Evolutionary conservation across 2,797 vertebrate species (phyloP).

Genomic region (Streptopelia turtur): DNA sequence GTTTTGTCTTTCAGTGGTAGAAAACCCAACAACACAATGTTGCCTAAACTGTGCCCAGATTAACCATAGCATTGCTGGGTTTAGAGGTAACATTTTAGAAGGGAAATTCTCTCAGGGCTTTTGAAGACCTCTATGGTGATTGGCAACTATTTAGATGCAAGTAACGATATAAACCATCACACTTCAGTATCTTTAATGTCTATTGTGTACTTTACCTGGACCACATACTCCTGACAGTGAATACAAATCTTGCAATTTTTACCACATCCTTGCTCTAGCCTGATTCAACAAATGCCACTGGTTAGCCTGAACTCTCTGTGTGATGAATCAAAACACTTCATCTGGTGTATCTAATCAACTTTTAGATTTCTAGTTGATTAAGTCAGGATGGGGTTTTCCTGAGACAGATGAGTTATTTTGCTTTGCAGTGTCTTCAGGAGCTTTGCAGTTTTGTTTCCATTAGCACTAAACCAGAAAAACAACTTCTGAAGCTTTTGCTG

Average conservation of each 20-base stretch:
- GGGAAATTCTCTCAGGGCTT: fast-evolving
- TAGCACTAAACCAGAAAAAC: background rate
- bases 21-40: background rate
- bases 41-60: background rate
- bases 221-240: background rate
- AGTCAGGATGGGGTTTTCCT: background rate
- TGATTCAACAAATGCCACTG: background rate
- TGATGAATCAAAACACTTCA: background rate
- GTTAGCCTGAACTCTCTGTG: background rate
- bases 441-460: background rate
- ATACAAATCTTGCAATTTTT: background rate
- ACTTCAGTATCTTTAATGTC: background rate
- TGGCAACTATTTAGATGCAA: background rate
- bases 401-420: background rate
- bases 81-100: background rate
- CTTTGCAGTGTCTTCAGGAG: background rate
- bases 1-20: background rate
- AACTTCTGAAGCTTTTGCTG: background rate
- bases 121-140: background rate
- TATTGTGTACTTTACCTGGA: background rate
- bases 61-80: background rate
- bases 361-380: background rate
- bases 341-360: background rate
- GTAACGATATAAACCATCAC: background rate
- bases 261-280: background rate